A percentile compares a stretch with the other conserved stretches of the same genome.
These are phyloP conservation scores for Kryptolebias ocellatus DNA, from an alignment of 2,797 vertebrate species.

Conservation along the genomic window DNA sequence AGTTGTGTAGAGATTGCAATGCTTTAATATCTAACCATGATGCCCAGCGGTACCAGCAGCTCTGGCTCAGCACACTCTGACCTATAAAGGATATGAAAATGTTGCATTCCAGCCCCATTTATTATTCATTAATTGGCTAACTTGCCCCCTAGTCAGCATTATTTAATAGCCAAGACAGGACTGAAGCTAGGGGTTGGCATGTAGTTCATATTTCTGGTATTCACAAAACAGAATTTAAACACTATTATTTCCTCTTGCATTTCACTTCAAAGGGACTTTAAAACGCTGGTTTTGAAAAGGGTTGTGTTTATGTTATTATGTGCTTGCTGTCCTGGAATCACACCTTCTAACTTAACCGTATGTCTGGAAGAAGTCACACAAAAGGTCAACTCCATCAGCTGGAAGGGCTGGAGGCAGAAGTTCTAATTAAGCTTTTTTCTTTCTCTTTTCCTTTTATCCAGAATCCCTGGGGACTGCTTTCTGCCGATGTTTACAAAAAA, in stretches of 20 bases:
- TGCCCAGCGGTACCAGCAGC: slow-evolving; percentile 68
- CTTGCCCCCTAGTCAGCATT: slow-evolving; percentile 79
- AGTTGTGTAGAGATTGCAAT: slow-evolving; percentile 52
- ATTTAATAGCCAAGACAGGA: slow-evolving; percentile 73
- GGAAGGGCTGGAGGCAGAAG: slow-evolving; percentile 44
- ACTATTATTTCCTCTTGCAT: slow-evolving; percentile 49
- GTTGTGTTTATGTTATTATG: slow-evolving; percentile 30
- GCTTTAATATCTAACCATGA: slow-evolving; percentile 70
- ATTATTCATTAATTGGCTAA: slow-evolving; percentile 81
- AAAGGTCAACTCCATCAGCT: slow-evolving; percentile 51
- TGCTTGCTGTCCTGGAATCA: slow-evolving; percentile 6
- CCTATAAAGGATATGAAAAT: slow-evolving; percentile 77
- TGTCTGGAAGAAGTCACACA: slow-evolving; percentile 47
- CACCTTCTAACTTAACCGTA: slow-evolving; percentile 37
- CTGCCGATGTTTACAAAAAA: slow-evolving; percentile 63
- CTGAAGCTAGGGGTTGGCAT: slow-evolving; percentile 48
- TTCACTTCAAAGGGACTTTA: slow-evolving; percentile 65
- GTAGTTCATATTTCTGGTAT: slow-evolving; percentile 60
- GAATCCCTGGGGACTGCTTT: slow-evolving; percentile 46
- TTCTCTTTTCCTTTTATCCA: slow-evolving; percentile 40
- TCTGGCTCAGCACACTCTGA: slow-evolving; percentile 67
- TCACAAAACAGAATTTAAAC: slow-evolving; percentile 69
- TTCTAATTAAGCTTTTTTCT: slow-evolving; percentile 64
- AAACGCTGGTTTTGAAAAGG: slow-evolving; percentile 50
- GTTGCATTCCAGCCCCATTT: slow-evolving; percentile 74